Evolutionary conservation across 2,797 vertebrate genomes (phyloP).

Genomic region (Ciconia nigra): DNA sequence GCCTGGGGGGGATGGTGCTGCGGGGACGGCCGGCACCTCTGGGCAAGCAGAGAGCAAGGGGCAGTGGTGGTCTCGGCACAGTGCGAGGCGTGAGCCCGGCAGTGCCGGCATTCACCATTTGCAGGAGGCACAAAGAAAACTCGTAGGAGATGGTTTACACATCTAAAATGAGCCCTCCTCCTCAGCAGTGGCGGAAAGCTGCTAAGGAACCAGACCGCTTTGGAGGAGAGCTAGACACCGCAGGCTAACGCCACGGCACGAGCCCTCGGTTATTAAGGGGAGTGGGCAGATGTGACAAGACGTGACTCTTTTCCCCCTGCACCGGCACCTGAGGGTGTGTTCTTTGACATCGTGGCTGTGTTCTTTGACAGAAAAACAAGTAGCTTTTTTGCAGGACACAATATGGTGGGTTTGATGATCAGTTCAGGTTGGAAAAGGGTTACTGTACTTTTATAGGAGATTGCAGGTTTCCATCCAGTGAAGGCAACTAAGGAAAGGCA

Average conservation of each 20-base stretch:
- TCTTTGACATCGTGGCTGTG: accelerated
- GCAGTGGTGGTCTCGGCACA: not conserved
- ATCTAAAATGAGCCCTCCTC: not conserved
- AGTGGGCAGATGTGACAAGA: not conserved
- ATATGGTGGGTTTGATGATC: not conserved
- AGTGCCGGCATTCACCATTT: not conserved
- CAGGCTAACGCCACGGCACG: accelerated
- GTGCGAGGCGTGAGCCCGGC: accelerated
- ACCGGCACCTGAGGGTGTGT: not conserved
- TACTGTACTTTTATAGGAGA: not conserved
- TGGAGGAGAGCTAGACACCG: not conserved
- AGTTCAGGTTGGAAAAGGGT: not conserved
- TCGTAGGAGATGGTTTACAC: not conserved
- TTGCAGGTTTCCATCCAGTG: not conserved
- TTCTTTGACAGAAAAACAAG: not conserved
- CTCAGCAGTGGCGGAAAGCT: not conserved
- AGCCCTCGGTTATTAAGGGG: accelerated
- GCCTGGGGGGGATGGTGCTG: not conserved
- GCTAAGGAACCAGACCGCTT: not conserved
- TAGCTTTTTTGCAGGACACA: not conserved
- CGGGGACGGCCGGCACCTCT: not conserved
- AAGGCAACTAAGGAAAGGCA: not conserved
- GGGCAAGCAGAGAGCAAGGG: not conserved
- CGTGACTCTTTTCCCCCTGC: not conserved
- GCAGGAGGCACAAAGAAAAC: not conserved